phyloP scores from a whole-genome alignment of 1,140 invertebrate species.

The Lysiphlebus fabarum region DNA sequence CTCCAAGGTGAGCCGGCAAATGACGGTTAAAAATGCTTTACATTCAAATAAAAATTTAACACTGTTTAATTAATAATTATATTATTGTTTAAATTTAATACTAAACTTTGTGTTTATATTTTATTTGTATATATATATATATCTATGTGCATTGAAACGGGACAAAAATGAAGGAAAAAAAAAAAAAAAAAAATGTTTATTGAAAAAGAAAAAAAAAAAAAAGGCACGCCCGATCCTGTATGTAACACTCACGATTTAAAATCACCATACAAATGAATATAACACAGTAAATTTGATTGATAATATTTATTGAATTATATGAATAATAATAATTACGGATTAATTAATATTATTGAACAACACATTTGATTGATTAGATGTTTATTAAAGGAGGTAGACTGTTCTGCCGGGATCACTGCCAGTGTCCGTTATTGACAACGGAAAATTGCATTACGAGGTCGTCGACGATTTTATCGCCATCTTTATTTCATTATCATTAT shows the following conservation, averaged over 20 bases:
- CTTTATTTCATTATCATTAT: too few relatives aligned
- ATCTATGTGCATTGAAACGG: background rate
- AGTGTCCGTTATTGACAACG: constrained; percentile 49
- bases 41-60: constrained; percentile 37
- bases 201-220: background rate
- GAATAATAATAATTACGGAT: too few relatives aligned
- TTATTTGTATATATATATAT: background rate
- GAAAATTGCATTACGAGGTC: constrained; percentile 20
- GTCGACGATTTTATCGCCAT: too few relatives aligned
- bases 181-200: too few relatives aligned
- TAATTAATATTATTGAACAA: too few relatives aligned
- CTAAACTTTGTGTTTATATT: constrained; percentile 12
- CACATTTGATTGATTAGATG: too few relatives aligned
- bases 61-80: constrained; percentile 5
- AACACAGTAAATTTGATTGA: background rate
- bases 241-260: background rate
- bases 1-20: constrained; percentile 25
- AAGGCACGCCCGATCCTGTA: constrained; percentile 32
- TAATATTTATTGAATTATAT: background rate
- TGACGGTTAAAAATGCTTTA: constrained; percentile 40
- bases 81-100: background rate
- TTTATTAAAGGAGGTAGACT: constrained; percentile 21
- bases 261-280: background rate
- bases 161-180: too few relatives aligned
- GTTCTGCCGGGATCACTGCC: constrained; percentile 35